Percentiles rank a stretch among this genome's conserved stretches.
phyloP scores from a whole-genome alignment of 2,797 vertebrate species.

The Tamandua tetradactyla region DNA sequence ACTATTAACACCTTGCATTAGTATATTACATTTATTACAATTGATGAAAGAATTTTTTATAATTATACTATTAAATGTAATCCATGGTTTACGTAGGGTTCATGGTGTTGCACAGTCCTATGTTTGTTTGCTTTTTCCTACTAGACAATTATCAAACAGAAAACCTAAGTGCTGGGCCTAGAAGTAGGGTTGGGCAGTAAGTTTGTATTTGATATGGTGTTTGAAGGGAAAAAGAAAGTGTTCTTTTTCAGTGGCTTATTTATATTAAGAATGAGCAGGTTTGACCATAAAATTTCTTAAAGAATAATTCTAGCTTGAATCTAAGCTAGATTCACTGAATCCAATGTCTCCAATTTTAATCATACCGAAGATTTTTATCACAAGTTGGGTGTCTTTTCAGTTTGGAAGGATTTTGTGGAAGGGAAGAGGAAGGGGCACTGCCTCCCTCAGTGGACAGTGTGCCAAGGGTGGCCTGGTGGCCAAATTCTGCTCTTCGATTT shows the following conservation, averaged over 20 bases:
- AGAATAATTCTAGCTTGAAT: not conserved
- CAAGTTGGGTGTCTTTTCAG: not conserved
- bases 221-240: not conserved
- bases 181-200: not conserved
- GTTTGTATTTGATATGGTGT: not conserved
- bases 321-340: not conserved
- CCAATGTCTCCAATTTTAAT: not conserved
- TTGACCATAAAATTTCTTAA: not conserved
- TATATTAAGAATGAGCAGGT: not conserved
- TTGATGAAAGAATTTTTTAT: no score
- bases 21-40: no score
- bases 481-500: not conserved
- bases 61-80: no score
- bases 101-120: no score
- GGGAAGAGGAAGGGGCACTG: not conserved
- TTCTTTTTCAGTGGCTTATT: not conserved
- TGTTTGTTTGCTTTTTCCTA: not conserved
- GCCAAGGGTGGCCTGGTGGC: not conserved
- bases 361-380: not conserved
- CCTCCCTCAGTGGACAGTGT: not conserved
- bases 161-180: not conserved
- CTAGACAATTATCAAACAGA: not conserved
- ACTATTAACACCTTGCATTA: no score
- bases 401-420: not conserved
- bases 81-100: no score